phyloP scores from a whole-genome alignment of 2,888 invertebrate genomes.

The Andrena minutula region DNA sequence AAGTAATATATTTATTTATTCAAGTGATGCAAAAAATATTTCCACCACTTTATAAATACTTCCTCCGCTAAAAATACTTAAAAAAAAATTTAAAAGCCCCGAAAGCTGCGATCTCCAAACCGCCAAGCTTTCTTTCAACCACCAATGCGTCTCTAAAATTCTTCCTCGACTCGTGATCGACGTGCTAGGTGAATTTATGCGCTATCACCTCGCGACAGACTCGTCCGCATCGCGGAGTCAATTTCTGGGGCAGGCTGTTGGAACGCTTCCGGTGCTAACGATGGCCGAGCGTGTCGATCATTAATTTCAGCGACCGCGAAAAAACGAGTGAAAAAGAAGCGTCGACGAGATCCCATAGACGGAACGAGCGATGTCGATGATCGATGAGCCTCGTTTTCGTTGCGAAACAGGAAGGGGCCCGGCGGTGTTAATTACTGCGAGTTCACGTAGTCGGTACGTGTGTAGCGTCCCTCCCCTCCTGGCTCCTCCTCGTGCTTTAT shows the following conservation, averaged over 20 bases:
- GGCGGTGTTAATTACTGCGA: conserved; percentile 15
- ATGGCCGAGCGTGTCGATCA: conserved; percentile 32
- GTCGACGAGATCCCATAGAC: conserved; percentile 13
- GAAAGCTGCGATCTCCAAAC: too few relatives aligned
- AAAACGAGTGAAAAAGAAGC: conserved; percentile 14
- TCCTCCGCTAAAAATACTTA: too few relatives aligned
- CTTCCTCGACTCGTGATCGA: too few relatives aligned
- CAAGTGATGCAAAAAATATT: too few relatives aligned
- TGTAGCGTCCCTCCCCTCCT: not conserved
- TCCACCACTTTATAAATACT: too few relatives aligned
- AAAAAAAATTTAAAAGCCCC: too few relatives aligned
- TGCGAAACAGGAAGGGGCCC: conserved; percentile 24
- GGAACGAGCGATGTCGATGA: conserved; percentile 42
- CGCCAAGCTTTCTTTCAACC: too few relatives aligned
- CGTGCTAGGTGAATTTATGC: too few relatives aligned
- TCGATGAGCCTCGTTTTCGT: conserved; percentile 24
- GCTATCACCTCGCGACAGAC: not conserved
- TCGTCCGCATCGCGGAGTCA: conserved; percentile 12
- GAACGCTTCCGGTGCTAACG: conserved; percentile 42
- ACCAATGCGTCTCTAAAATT: too few relatives aligned
- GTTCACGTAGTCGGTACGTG: not conserved
- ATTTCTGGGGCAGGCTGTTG: conserved; percentile 1
- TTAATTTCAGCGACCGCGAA: conserved; percentile 27
- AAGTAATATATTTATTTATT: too few relatives aligned
- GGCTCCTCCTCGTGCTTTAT: not conserved